Percentiles rank a stretch among this genome's conserved stretches.
Conservation (phyloP, 1,140 invertebrate species). For the Heliconius eleuchia region DNA sequence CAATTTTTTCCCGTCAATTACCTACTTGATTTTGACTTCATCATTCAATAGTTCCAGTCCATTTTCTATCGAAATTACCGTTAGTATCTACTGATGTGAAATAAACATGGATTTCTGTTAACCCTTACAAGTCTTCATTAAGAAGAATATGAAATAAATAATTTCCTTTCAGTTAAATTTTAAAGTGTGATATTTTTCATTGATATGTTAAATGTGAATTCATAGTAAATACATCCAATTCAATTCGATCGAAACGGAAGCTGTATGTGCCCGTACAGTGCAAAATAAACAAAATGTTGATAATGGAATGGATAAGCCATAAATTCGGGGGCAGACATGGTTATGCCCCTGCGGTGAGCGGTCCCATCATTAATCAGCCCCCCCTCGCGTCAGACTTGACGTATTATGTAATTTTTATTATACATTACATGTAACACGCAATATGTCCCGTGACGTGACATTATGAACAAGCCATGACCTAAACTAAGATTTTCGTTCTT, state of each 20-base stretch:
- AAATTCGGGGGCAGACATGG: conserved; percentile 61
- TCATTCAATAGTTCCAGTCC: not conserved
- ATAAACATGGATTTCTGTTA: not conserved
- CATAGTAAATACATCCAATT: conserved; percentile 23
- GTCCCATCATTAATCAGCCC: conserved; percentile 60
- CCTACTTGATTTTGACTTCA: conserved; percentile 11
- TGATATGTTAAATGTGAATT: conserved; percentile 13
- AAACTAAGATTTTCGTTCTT: conserved; percentile 12
- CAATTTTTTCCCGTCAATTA: conserved; percentile 32
- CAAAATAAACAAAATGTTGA: conserved; percentile 45
- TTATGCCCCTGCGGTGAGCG: conserved; percentile 42
- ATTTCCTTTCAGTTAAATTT: not conserved
- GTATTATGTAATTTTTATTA: conserved; percentile 69
- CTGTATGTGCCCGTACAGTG: conserved; percentile 24
- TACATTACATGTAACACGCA: conserved; percentile 40
- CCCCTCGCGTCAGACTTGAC: conserved; percentile 58
- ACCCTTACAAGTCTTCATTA: not conserved
- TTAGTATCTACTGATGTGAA: not conserved
- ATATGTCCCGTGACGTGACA: conserved; percentile 36
- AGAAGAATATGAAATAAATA: not conserved
- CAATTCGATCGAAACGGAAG: conserved; percentile 14
- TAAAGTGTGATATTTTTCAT: conserved; percentile 13
- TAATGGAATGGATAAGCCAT: conserved; percentile 66
- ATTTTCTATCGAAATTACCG: not conserved
- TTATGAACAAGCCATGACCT: conserved; percentile 18